These are phyloP conservation scores for Fregata magnificens DNA, from an alignment of 2,113 vertebrate species.

Conservation along the genomic window DNA sequence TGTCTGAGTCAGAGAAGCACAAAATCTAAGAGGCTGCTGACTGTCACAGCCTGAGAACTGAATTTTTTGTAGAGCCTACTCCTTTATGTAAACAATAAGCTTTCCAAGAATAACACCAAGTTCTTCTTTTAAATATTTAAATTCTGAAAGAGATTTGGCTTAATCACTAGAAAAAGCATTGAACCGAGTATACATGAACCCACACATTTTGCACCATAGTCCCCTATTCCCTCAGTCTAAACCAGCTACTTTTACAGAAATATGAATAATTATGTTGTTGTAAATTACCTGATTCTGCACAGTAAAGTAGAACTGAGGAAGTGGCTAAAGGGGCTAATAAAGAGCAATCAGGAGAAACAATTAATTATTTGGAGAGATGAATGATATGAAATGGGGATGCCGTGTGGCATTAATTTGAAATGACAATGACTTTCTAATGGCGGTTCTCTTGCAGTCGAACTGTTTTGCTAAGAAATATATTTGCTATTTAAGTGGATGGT, in stretches of 20 bases:
- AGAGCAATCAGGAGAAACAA: neutral
- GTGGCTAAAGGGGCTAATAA: neutral
- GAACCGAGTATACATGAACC: neutral
- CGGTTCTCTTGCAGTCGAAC: neutral
- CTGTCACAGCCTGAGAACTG: neutral
- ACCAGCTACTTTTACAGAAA: neutral
- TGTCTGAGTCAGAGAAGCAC: neutral
- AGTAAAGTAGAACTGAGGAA: neutral
- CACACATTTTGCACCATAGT: neutral
- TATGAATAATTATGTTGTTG: neutral
- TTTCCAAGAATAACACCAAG: slow-evolving; percentile 42
- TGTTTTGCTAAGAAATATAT: neutral
- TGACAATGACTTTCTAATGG: neutral
- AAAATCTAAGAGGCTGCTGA: neutral
- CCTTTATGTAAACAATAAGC: slow-evolving; percentile 27
- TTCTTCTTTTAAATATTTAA: slow-evolving; percentile 31
- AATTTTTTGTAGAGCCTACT: neutral
- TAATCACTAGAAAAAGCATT: neutral
- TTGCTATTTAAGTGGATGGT: neutral
- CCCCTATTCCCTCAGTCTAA: neutral
- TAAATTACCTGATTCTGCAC: neutral
- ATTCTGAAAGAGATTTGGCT: neutral
- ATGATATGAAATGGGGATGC: neutral
- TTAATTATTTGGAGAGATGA: neutral
- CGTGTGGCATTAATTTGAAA: neutral